A percentile compares a stretch with the other conserved stretches of the same genome.
Conservation (phyloP, 2,113 vertebrate species). For the Tyrannus savana region DNA sequence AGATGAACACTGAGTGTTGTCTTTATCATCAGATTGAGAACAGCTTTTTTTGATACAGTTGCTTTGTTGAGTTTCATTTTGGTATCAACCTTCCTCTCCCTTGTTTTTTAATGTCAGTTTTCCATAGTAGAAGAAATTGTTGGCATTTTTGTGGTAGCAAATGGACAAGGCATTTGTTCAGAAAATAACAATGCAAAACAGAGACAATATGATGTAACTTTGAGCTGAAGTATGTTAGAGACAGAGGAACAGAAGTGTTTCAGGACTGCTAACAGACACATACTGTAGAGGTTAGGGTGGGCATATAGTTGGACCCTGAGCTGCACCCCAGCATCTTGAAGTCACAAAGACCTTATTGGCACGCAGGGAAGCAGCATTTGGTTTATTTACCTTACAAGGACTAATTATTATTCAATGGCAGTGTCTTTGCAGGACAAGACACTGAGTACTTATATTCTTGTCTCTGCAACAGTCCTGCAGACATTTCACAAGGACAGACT, state of each 20-base stretch:
- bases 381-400: background rate
- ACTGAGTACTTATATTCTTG: background rate
- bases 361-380: background rate
- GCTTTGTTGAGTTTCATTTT: background rate
- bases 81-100: background rate
- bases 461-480: background rate
- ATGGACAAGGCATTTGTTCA: background rate
- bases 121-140: background rate
- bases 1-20: background rate
- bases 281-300: background rate
- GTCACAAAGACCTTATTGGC: background rate
- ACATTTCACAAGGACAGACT: background rate
- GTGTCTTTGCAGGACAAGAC: slow-evolving; percentile 19
- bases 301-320: background rate
- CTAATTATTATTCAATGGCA: slow-evolving; percentile 33
- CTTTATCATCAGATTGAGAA: background rate
- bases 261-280: background rate
- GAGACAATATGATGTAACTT: background rate
- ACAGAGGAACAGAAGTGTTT: background rate
- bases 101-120: background rate
- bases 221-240: background rate
- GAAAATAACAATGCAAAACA: background rate
- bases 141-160: background rate
- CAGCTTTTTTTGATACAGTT: background rate
- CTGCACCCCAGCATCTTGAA: background rate